Evolutionary conservation across 2,113 vertebrate genomes (phyloP), one percentile per base, ranked within the genome.

Genomic region (Coturnix japonica): DNA sequence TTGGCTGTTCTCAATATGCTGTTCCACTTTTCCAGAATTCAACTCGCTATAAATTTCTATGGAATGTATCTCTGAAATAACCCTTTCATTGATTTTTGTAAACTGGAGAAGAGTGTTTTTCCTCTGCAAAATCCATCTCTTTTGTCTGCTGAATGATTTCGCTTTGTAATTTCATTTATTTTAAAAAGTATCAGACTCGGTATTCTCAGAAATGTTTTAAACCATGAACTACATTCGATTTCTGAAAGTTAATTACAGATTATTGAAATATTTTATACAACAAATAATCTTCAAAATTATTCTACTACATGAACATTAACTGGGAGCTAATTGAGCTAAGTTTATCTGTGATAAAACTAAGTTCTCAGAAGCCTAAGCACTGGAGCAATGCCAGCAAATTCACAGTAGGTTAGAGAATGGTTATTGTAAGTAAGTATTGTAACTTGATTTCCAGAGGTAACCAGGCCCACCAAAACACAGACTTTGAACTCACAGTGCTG

Each of bases 401-500:
- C 53, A 19, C 6, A 60, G 2, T 30, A 65, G 35, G 3, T 66
- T 59, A 69, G 31, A 54, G 11, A n/a, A 23, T 31, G 43, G 2
- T 26, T 7, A 0, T 26, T 47, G 64, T 81, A 61, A n/a, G n/a
- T n/a, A n/a, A n/a, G n/a, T n/a, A n/a, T n/a, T n/a, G n/a, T n/a
- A 69, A 61, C 41, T 75, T 1, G 0, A 11, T 88, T 90, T 57
- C 10, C 23, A 33, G 69, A 14, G 7, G 12, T 54, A 81, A 72
- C 18, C 10, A 39, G 12, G 37, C 20, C 25, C 66, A 9, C 20
- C 25, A 77, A 19, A 37, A 66, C 14, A 59, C 16, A 65, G 35
- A 28, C 4, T 9, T 72, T 39, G 39, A 83, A 53, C 14, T 65
- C 23, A 26, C 1, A 78, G 9, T 37, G 12, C 15, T 0, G 0